phyloP scores from a whole-genome alignment of 2,797 vertebrate species.

The Gephyroberyx darwinii region DNA sequence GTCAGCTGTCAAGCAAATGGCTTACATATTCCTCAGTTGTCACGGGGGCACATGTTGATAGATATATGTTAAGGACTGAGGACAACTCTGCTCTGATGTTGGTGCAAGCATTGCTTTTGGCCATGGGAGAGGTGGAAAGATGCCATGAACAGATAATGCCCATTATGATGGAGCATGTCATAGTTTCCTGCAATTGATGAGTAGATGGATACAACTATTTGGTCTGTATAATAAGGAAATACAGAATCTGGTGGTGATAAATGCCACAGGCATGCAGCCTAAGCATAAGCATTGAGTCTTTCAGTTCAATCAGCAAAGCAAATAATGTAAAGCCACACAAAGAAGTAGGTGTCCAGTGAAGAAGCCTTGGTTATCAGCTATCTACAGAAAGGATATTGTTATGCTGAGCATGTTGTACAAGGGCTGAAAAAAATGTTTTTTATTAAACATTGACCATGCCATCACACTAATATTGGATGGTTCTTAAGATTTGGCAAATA shows the following conservation, averaged over 20 bases:
- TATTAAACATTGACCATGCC: neutral
- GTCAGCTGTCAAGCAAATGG: no score
- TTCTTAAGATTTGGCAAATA: neutral
- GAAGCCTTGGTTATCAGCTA: constrained; percentile 38
- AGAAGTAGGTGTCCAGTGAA: neutral
- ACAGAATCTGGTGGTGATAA: constrained; percentile 21
- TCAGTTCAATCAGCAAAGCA: constrained; percentile 27
- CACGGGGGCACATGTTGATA: constrained; percentile 1
- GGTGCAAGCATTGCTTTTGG: neutral
- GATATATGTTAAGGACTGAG: neutral
- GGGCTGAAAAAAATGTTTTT: neutral
- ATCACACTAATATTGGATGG: neutral
- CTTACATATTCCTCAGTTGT: no score
- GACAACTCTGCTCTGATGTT: neutral
- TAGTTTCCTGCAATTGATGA: neutral
- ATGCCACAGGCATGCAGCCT: constrained; percentile 4
- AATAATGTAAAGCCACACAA: constrained; percentile 8
- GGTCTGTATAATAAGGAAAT: constrained; percentile 2
- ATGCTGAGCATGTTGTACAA: neutral
- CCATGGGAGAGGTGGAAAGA: constrained; percentile 10
- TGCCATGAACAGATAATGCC: constrained; percentile 15
- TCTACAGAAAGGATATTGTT: constrained; percentile 24
- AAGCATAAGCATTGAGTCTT: constrained; percentile 22
- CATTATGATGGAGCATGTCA: neutral
- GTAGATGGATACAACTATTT: constrained; percentile 9